Conservation (phyloP, 1,140 invertebrate species). For the Platyura marginata region DNA sequence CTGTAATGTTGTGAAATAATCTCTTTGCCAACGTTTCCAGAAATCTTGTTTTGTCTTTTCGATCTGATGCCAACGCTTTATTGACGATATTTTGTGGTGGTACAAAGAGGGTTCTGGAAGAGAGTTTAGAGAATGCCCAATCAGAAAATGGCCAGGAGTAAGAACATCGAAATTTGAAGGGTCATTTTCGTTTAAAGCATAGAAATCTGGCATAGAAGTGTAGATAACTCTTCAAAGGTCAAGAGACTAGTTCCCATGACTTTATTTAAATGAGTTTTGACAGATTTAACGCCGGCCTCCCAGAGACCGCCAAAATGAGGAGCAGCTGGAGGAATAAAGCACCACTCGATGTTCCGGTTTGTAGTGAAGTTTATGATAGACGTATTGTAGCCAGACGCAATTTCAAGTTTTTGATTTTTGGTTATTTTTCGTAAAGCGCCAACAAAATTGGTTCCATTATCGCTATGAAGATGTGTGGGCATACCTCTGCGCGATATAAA, state of each 20-base stretch:
- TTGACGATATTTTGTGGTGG: too few relatives aligned
- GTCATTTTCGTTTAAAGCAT: slow-evolving; percentile 12
- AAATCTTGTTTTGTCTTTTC: too few relatives aligned
- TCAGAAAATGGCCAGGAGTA: slow-evolving; percentile 21
- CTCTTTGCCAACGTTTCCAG: slow-evolving; percentile 8
- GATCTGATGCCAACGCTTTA: too few relatives aligned
- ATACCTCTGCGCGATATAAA: slow-evolving; percentile 10
- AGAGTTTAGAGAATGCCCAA: slow-evolving; percentile 7
- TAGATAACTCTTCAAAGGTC: slow-evolving; percentile 13
- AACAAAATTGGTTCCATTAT: slow-evolving; percentile 19
- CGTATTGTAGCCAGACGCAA: too few relatives aligned
- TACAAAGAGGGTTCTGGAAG: neutral
- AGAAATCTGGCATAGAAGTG: slow-evolving; percentile 13
- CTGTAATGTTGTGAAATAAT: slow-evolving; percentile 7
- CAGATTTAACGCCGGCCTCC: slow-evolving; percentile 15
- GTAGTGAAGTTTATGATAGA: too few relatives aligned
- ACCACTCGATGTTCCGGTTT: too few relatives aligned
- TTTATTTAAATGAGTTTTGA: slow-evolving; percentile 12
- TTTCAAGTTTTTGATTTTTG: too few relatives aligned
- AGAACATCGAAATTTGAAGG: slow-evolving; percentile 9
- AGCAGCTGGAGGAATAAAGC: slow-evolving; percentile 2
- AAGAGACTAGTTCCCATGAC: slow-evolving; percentile 7
- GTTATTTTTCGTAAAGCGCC: slow-evolving; percentile 10
- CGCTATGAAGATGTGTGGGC: slow-evolving; percentile 9
- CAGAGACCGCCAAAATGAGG: slow-evolving; percentile 19